Conservation (phyloP, 2,888 invertebrate species). For the Nomada fabriciana region DNA sequence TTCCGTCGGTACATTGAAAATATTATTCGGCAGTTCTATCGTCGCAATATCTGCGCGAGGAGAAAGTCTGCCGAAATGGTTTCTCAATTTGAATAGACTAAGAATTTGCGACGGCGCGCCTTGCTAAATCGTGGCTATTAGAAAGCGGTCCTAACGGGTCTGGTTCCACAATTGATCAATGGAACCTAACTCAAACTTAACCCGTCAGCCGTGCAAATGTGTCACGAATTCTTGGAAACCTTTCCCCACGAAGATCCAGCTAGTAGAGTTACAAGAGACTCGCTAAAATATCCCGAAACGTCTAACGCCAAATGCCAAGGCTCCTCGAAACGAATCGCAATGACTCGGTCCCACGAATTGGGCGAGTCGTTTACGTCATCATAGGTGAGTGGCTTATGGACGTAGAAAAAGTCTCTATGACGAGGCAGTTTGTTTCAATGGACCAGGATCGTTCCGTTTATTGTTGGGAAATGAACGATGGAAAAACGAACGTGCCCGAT, state of each 20-base stretch:
- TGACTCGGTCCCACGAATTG: conserved; percentile 16
- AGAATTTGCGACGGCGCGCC: conserved; percentile 29
- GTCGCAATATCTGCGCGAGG: conserved; percentile 51
- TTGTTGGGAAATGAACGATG: not conserved
- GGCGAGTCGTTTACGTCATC: conserved; percentile 37
- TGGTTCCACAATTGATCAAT: conserved; percentile 21
- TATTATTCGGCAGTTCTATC: not conserved
- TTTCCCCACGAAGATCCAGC: not conserved
- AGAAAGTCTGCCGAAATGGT: conserved; percentile 58
- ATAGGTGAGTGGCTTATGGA: not conserved
- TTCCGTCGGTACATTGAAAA: not conserved
- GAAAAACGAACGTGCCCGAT: not conserved
- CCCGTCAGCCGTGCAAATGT: not conserved
- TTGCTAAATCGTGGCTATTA: conserved; percentile 2
- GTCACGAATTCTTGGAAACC: not conserved
- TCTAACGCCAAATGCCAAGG: conserved; percentile 69
- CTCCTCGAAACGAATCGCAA: conserved; percentile 49
- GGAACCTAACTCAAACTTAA: conserved; percentile 1
- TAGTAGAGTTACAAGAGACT: not conserved
- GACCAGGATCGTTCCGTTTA: too few species aligned
- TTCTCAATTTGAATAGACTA: conserved; percentile 54
- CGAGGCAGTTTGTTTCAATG: conserved; percentile 6
- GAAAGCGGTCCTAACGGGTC: conserved; percentile 47
- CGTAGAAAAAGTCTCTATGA: conserved; percentile 23
- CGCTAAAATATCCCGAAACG: conserved; percentile 42